A percentile compares a stretch with the other conserved stretches of the same genome.
Evolutionary conservation across 2,113 vertebrate species (phyloP).

Genomic region (Malaclemys terrapin): DNA sequence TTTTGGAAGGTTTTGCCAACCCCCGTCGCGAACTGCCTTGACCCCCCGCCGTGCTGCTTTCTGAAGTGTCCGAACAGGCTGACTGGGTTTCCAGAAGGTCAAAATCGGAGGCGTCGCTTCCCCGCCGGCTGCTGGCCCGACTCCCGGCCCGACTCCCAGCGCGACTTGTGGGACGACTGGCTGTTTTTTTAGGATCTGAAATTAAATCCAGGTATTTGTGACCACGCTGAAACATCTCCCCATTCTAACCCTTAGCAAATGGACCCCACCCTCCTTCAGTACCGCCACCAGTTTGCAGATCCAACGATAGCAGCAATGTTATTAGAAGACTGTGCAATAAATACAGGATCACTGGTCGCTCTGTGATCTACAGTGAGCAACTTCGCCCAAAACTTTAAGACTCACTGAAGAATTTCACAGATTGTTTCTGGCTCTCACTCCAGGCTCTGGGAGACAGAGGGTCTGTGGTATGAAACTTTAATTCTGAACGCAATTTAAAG

Average conservation of each 20-base stretch:
- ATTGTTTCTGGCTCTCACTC: background rate
- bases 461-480: background rate
- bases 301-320: background rate
- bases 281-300: background rate
- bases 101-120: conserved; percentile 96
- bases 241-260: background rate
- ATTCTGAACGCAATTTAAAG: background rate
- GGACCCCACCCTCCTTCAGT: background rate
- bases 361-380: background rate
- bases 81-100: conserved; percentile 95
- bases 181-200: conserved; percentile 90
- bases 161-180: conserved; percentile 91
- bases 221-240: rapidly evolving
- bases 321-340: background rate
- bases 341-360: background rate
- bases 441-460: background rate
- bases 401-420: background rate
- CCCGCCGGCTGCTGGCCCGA: conserved; percentile 92
- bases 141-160: conserved; percentile 89
- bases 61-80: conserved; percentile 94
- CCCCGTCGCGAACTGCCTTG: conserved; percentile 82
- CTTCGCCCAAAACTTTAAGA: background rate
- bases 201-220: background rate
- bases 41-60: conserved; percentile 87
- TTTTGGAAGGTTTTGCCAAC: conserved; percentile 92